Base-by-base conservation (phyloP, 2,888 invertebrate species). In the Vannuccia rotundouncinata region DNA sequence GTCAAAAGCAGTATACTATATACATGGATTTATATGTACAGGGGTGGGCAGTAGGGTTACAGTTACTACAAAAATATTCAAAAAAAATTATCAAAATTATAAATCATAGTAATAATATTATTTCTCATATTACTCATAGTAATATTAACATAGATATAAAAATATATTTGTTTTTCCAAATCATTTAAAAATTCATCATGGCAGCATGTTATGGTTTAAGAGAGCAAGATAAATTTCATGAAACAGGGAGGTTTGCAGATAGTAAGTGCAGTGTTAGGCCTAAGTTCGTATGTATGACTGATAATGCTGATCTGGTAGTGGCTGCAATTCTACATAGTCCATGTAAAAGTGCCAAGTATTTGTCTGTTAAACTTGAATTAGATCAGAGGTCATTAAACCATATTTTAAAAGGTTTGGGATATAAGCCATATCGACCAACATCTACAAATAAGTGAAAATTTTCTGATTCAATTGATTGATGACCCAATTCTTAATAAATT, bases 351-450 rank as follows among this genome's bases (percentile, higher is more conserved):
- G 5, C 66, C 25, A 66, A 66, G 66, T 22, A 27, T 66, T 66
- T 66, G 66, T 66, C 66, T 66, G 10, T 66, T n/a, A 27, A 66
- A 22, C 66, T 22, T 66, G n/a, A n/a, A n/a, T n/a, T n/a, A n/a
- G n/a, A n/a, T n/a, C n/a, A n/a, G n/a, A n/a, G n/a, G 66, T 66
- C 66, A 22, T 66, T 66, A 66, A 17, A 22, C 66, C 66, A 27
- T 66, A 66, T 66, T 66, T 66, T 66, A 66, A n/a, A 66, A n/a
- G 66, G 25, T 66, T 22, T 66, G 10, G 66, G 66, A n/a, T 66
- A 66, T 66, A 66, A 66, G 25, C 66, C 66, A 66, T 66, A 66
- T 66, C 66, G 25, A 22, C 66, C 66, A 66, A 66, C n/a, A n/a
- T n/a, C n/a, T n/a, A n/a, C n/a, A n/a, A n/a, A n/a, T n/a, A n/a